Percentiles rank a stretch among this genome's conserved stretches.
These are phyloP conservation scores for Polietes domitor DNA, from an alignment of 2,888 invertebrate genomes.

Conservation along the genomic window DNA sequence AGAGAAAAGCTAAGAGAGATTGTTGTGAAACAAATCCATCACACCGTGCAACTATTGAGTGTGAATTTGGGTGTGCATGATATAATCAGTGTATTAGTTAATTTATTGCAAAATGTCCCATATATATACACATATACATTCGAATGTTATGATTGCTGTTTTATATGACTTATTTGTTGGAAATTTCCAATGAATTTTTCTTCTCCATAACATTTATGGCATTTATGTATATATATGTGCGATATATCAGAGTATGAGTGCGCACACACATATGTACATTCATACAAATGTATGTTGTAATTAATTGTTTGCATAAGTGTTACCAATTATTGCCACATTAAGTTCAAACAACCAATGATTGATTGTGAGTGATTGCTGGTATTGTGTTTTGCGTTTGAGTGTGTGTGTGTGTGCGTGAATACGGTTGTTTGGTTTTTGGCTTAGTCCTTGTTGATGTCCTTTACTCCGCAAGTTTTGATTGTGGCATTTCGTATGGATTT, in stretches of 20 bases:
- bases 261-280: background rate
- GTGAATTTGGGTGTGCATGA: too few relatives aligned
- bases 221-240: background rate
- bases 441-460: slow-evolving; percentile 20
- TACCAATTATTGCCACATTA: slow-evolving; percentile 64
- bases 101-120: too few relatives aligned
- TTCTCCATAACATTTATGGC: background rate
- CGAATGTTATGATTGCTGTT: background rate
- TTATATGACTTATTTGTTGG: slow-evolving; percentile 4
- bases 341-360: slow-evolving; percentile 56
- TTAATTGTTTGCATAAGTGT: slow-evolving; percentile 64
- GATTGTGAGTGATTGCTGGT: slow-evolving; percentile 46
- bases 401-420: slow-evolving; percentile 12
- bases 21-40: too few relatives aligned
- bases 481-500: background rate
- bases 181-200: background rate
- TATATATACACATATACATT: too few relatives aligned
- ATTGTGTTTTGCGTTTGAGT: slow-evolving; percentile 17
- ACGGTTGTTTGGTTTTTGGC: background rate
- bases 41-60: too few relatives aligned
- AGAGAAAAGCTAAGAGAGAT: too few relatives aligned
- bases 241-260: background rate
- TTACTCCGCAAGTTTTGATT: background rate
- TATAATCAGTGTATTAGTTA: too few relatives aligned
- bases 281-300: slow-evolving; percentile 47